Base-by-base conservation (phyloP, 2,113 vertebrate species). In the Cyanoramphus novaezelandiae region DNA sequence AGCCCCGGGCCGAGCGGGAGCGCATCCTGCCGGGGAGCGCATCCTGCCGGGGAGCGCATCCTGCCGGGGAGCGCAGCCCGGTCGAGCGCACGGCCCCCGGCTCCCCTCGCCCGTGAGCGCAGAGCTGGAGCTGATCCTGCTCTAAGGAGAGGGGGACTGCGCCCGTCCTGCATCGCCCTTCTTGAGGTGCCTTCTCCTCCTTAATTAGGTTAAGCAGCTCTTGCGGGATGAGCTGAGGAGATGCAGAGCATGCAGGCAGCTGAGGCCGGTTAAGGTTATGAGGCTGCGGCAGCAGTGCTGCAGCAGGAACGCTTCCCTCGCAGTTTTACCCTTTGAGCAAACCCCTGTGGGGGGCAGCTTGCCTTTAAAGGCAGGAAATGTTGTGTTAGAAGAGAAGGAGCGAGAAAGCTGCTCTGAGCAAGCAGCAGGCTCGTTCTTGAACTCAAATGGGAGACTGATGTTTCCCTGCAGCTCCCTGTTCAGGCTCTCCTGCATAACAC, bases 181-280 rank as follows among this genome's bases (percentile, higher is more conserved):
- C 86, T 60, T 67, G 75, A 86, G 89, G 77, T 86, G 95, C 89
- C 83, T 86, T 88, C 89, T 91, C 19, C 79, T 52, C 70, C 33
- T 60, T 91, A 96, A 96, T 92, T 94, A 92, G 88, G 94, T 89
- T 96, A 96, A 95, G 89, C 43, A 93, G 86, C 37, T 90, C 82
- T 93, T 89, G 90, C 84, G 83, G 90, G 91, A 76, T 14, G 93
- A 88, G 86, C 87, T 91, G 74, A 89, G 65, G 74, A 81, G 82
- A 74, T 46, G 14, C 46, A 41, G 74, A 39, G 50, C 46, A 10
- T 19, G 76, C 76, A 88, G 81, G 59, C 79, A 53, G 64, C 64
- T 88, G 72, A 71, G 86, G 94, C 75, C 71, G 24, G 64, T 49
- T 92, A 75, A 91, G 81, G 84, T 76, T 70, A 70, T 82, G 21